phyloP scores from a whole-genome alignment of 2,888 invertebrate genomes.

The Caenorhabditis uteleia region DNA sequence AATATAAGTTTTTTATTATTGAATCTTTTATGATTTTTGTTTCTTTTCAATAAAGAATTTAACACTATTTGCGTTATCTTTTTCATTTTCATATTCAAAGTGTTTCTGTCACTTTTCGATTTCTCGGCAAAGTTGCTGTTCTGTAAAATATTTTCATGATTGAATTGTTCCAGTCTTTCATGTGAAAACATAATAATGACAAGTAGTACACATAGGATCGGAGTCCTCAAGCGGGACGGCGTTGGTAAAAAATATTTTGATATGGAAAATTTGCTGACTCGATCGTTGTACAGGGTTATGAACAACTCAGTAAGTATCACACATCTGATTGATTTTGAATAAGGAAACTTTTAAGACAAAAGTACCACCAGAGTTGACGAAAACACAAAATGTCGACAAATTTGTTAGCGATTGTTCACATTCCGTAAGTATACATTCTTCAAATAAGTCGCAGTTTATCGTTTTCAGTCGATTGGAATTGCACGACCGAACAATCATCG shows the following conservation, averaged over 20 bases:
- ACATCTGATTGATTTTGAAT: neutral
- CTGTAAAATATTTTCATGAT: neutral
- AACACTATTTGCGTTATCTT: too few relatives aligned
- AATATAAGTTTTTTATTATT: too few relatives aligned
- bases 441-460: too few relatives aligned
- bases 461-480: slow-evolving; percentile 13
- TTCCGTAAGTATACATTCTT: neutral
- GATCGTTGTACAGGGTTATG: slow-evolving; percentile 31
- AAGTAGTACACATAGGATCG: too few relatives aligned
- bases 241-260: slow-evolving; percentile 27
- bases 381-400: slow-evolving; percentile 26
- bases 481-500: slow-evolving; percentile 34
- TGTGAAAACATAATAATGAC: too few relatives aligned
- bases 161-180: neutral
- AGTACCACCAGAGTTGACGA: slow-evolving; percentile 11
- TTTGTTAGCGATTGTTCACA: too few relatives aligned
- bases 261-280: slow-evolving; percentile 36
- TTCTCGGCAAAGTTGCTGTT: too few relatives aligned
- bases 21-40: too few relatives aligned
- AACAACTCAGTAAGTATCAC: slow-evolving; percentile 12
- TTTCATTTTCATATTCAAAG: too few relatives aligned
- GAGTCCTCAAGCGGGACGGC: slow-evolving; percentile 17
- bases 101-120: too few relatives aligned
- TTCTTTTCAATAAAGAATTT: too few relatives aligned
- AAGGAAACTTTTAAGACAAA: too few relatives aligned